Evolutionary conservation across 2,113 vertebrate genomes (phyloP), one percentile per base, ranked within the genome.

Genomic region (Hemibagrus wyckioides): DNA sequence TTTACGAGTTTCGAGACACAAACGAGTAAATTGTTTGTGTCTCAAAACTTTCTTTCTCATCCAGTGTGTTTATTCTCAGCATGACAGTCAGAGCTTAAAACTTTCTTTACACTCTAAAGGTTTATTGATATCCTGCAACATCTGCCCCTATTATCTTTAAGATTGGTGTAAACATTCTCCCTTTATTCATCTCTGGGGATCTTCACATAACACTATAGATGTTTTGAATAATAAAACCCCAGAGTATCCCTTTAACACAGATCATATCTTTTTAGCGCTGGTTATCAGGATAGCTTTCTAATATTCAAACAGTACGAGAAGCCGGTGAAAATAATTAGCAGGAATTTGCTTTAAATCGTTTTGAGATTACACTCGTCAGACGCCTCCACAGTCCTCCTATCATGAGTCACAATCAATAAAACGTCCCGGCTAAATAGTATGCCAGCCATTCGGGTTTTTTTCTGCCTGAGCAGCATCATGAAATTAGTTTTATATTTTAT

Each of bases 331-430:
- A 65, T 44, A 54, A 76, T 30, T 6, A 14, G 48, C 52, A 15
- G 30, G 41, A 79, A 65, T 85, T 75, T 48, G 52, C 83, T 85
- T 85, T 77, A 30, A 85, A 61, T 77, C 39, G 59, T 85, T 85
- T 85, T 11, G 54, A 76, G 61, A 77, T 63, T 21, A 25, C 71
- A 48, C 25, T 57, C 73, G 11, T 50, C 36, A 39, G 33, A 63
- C 44, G 41, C 75, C 77, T 71, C 52, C 84, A 54, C 76, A 10
- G 15, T 41, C 65, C 33, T 69, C 41, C n/a, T 10, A 36, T 85
- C 73, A 63, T 63, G 41, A 79, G 63, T 86, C 63, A 69, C 85
- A 7, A 33, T 86, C 65, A 73, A 73, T 82, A 81, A 82, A 81
- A 36, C 61, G 52, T 73, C 63, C 19, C 2, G 36, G 30, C 5